Base-by-base conservation (phyloP, 1,140 invertebrate species). In the Ceratina japonica region DNA sequence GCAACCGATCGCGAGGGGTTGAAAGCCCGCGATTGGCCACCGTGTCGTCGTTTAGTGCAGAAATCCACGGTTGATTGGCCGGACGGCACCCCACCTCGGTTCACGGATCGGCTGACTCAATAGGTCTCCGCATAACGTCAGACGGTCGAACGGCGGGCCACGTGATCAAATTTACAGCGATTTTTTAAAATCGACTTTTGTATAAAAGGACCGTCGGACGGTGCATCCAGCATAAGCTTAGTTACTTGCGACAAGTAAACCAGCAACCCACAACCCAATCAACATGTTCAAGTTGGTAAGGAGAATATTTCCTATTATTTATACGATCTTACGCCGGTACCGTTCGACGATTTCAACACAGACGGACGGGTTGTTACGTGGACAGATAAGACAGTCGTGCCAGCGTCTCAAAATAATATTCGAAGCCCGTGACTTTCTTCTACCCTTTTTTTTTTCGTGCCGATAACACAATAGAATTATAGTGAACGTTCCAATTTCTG, bases 261-360 rank as follows among this genome's bases (percentile, higher is more conserved):
- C 83, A 87, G 87, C 77, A 86, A 88, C 70, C 84, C 78, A 80
- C 85, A 87, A 86, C 54, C 62, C 64, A 81, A 84, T 89, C 91
- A 92, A 87, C 87, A 92, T 92, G 92, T 92, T 92, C 91, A 92
- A 92, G 91, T 83, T 92, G 92, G 92, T 92, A 91, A 92, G 92
- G 80, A 77, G 31, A 65, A 80, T 56, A 70, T 70, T 15, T 54
- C n/a, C 31, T 44, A 44, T 37, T 63, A 44, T 4, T 68, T 31
- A 31, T 58, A 68, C 18, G 16, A 52, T 52, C 10, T 63, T 18
- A 16, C 18, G 0, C n/a, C 20, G 7, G 10, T 27, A 22, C 44
- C 2, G n/a, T n/a, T 16, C 15, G n/a, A 44, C 37, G 5, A 44
- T 44, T 44, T 7, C 10, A 44, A 44, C 10, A 44, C 37, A 10